A percentile compares a stretch with the other conserved stretches of the same genome.
Conservation (phyloP, 1,140 invertebrate species). For the Neuroterus valhalla region DNA sequence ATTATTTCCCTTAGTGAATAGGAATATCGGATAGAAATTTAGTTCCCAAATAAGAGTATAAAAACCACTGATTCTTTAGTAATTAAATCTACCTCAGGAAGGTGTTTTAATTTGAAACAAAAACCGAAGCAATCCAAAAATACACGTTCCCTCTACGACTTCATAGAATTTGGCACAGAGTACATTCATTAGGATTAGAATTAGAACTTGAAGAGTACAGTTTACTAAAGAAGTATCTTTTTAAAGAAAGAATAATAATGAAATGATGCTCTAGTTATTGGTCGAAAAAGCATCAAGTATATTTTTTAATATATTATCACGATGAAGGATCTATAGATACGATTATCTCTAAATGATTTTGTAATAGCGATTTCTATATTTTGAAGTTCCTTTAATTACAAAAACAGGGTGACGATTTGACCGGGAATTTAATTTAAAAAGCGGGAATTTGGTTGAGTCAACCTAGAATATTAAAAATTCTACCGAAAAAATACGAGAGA, state of each 20-base stretch:
- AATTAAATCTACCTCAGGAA: background rate
- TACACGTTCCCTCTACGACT: background rate
- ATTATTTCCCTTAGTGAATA: background rate
- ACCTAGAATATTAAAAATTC: too few relatives aligned
- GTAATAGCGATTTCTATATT: too few relatives aligned
- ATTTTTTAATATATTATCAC: too few relatives aligned
- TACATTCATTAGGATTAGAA: background rate
- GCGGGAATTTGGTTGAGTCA: too few relatives aligned
- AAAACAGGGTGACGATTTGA: too few relatives aligned
- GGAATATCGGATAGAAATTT: background rate
- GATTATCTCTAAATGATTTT: too few relatives aligned
- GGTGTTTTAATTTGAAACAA: slow-evolving; percentile 11
- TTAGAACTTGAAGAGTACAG: background rate
- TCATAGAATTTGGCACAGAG: background rate
- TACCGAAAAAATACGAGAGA: too few relatives aligned
- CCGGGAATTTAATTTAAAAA: too few relatives aligned
- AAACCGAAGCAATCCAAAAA: slow-evolving; percentile 17
- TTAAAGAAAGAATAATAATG: background rate
- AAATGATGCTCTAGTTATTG: background rate
- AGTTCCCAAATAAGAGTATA: background rate
- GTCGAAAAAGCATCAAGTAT: too few relatives aligned
- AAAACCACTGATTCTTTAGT: slow-evolving; percentile 3
- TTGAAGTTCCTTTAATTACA: too few relatives aligned
- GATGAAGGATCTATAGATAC: too few relatives aligned
- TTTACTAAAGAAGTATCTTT: background rate